Evolutionary conservation across 2,888 invertebrate genomes (phyloP), one percentile per base, ranked within the genome.

Genomic region (Eupeodes luniger): DNA sequence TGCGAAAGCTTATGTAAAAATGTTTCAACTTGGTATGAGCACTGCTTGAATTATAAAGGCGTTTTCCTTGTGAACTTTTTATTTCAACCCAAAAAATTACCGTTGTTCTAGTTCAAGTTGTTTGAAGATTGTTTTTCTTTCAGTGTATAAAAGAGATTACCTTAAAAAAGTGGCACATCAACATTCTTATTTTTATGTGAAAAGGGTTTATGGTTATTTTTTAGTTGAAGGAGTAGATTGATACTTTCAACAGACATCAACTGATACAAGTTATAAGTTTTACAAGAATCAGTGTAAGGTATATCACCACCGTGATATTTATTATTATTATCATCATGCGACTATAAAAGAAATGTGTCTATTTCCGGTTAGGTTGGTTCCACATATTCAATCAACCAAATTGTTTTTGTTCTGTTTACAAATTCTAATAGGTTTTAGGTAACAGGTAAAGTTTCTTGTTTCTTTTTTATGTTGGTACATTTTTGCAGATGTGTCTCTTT

Each of bases 401-500:
- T 55, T 19, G 2, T 34, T 51, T 49, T n/a, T 47, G 11, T 67
- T 51, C 4, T 67, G 0, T 14, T 27, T 4, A 2, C 27, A 27
- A 47, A 66, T 27, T 27, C 16, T 9, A 14, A 47, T 55, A 40
- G 40, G 40, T 9, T 55, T 5, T n/a, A 16, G 55, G 40, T 55
- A 70, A 70, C 40, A 70, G 40, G 55, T 55, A 55, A 55, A 55
- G 12, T n/a, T 53, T 16, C 40, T 14, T 19, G 7, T 10, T 44
- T 14, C 16, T 10, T 12, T 19, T 40, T 27, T 47, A 0, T 5
- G 5, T 51, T 55, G 1, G 3, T 19, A 5, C 19, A 36, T 47
- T 5, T 47, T 55, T 19, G 14, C 70, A 70, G 40, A 55, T 55
- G 70, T 69, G 69, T 53, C 11, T 53, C 10, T 70, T 19, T 69